phyloP scores from a whole-genome alignment of 2,113 vertebrate species.

The Hassar affinis region DNA sequence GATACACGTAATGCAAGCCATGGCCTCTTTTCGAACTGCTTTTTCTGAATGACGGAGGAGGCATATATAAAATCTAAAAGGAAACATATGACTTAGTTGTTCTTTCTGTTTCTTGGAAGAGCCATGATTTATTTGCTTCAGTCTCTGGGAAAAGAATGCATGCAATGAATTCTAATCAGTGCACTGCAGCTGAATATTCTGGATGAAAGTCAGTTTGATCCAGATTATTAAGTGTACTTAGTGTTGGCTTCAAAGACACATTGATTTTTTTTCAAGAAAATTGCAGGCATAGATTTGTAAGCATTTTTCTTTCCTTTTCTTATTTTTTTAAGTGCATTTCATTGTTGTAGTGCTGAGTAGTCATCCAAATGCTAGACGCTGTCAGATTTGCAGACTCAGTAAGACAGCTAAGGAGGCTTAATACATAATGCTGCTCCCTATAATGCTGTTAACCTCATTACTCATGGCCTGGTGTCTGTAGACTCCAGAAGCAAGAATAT shows the following conservation, averaged over 20 bases:
- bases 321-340: background rate
- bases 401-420: background rate
- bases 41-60: background rate
- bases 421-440: background rate
- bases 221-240: slow-evolving; percentile 17
- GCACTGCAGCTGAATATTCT: background rate
- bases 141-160: slow-evolving; percentile 3
- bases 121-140: slow-evolving; percentile 19
- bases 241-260: slow-evolving; percentile 13
- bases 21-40: too few relatives aligned
- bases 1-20: too few relatives aligned
- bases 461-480: slow-evolving; percentile 5
- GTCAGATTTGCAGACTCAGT: background rate
- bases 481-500: background rate
- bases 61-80: background rate
- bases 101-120: background rate
- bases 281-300: background rate
- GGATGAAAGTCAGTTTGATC: background rate
- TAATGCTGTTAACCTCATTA: background rate
- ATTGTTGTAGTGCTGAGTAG: background rate
- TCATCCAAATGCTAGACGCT: background rate
- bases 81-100: slow-evolving; percentile 9
- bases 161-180: slow-evolving; percentile 14
- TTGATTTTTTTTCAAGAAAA: background rate
- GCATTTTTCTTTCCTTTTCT: background rate